phyloP scores from a whole-genome alignment of 2,888 invertebrate genomes.

The Cryptus viduatorius region DNA sequence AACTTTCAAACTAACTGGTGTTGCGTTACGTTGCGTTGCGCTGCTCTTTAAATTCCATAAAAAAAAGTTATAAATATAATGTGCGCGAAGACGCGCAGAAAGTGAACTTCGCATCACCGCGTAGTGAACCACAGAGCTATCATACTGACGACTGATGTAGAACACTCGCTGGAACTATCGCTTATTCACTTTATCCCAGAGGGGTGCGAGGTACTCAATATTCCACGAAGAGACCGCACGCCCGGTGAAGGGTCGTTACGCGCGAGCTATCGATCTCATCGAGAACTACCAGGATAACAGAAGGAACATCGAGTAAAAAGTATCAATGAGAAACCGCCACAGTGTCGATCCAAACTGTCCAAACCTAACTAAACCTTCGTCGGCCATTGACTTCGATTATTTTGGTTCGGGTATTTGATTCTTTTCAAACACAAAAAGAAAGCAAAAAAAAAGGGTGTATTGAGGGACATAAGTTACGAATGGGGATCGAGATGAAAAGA shows the following conservation, averaged over 20 bases:
- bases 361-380: constrained; percentile 3
- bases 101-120: not conserved
- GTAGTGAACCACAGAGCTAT: not conserved
- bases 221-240: constrained; percentile 9
- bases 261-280: constrained; percentile 84
- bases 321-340: constrained; percentile 3
- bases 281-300: constrained; percentile 83
- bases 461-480: not conserved
- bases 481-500: not conserved
- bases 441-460: too few relatives aligned
- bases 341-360: not conserved
- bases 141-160: not conserved
- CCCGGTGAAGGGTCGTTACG: constrained; percentile 74
- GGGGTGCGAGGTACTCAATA: not conserved
- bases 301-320: constrained; percentile 58
- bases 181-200: not conserved
- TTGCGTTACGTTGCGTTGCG: too few relatives aligned
- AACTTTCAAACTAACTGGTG: too few relatives aligned
- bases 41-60: too few relatives aligned
- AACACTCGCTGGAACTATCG: not conserved
- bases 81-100: too few relatives aligned
- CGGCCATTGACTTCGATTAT: constrained; percentile 40
- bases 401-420: constrained; percentile 5
- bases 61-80: too few relatives aligned
- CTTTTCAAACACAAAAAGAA: not conserved